Base-by-base conservation (phyloP, 2,113 vertebrate genomes). In the Helogale parvula region DNA sequence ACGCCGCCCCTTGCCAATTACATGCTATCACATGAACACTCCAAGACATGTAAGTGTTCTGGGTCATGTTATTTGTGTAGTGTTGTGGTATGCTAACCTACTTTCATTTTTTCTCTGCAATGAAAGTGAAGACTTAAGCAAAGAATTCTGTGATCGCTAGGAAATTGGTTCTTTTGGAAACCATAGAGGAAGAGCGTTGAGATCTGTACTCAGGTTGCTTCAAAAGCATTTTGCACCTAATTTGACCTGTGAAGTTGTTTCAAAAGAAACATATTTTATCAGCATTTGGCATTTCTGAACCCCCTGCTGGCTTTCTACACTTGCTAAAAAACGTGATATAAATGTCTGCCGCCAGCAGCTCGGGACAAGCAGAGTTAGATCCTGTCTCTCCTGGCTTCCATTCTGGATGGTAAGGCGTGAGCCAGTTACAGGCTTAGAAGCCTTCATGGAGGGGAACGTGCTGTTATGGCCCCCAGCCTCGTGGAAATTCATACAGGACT, bases 21-120 rank as follows among this genome's bases (percentile, higher is more conserved):
- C 98, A 99, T 99, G 99, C 98, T 99, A 65, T 99, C 99, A 12
- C 99, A 99, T 13, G 99, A 99, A 92, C 99, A 99, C 99, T 99
- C 99, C 90, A 99, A 99, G 98, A 99, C 99, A 76, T 99, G 99
- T 99, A 98, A 98, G 99, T 98, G 71, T 63, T 71, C 93, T n/a
- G 9, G 8, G n/a, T 63, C 47, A 0, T 27, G 19, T 6, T 57
- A 2, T 13, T 9, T 72, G 47, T 52, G 0, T 21, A 11, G 25
- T 63, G 12, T 60, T 57, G 16, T 57, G 35, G 3, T 85, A 1
- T 66, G 50, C 74, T 95, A 71, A n/a, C 69, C 54, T 76, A 23
- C 38, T 79, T 89, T 41, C 16, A 4, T 35, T 63, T 86, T 81
- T 83, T 63, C 94, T 97, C 86, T 71, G 2, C 96, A 94, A 41